Conservation (phyloP, 1,140 invertebrate species). For the Ceratitis capitata region DNA sequence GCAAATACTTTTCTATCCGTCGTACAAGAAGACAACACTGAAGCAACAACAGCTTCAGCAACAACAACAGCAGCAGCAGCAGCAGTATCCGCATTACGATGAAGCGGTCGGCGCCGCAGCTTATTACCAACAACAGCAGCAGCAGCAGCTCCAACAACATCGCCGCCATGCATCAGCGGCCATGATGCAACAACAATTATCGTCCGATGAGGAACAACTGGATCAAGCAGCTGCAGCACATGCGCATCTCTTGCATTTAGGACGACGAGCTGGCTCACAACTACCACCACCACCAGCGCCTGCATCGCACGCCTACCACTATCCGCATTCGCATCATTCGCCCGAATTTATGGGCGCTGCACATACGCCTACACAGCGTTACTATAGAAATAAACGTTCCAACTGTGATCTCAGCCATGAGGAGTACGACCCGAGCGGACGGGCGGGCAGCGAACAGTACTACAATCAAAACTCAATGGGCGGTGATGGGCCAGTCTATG, state of each 20-base stretch:
- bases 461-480: constrained; percentile 72
- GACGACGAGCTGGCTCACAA: constrained; percentile 52
- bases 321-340: constrained; percentile 51
- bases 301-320: constrained; percentile 16
- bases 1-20: constrained; percentile 58
- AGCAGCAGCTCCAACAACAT: constrained; percentile 49
- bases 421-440: constrained; percentile 49
- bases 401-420: constrained; percentile 64
- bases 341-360: constrained; percentile 54
- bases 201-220: constrained; percentile 59
- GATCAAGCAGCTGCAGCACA: constrained; percentile 48
- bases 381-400: constrained; percentile 65
- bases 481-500: constrained; percentile 78
- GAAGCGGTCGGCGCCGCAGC: constrained; percentile 58
- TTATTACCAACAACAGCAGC: constrained; percentile 53
- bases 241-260: constrained; percentile 55
- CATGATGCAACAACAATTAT: constrained; percentile 52
- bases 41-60: constrained; percentile 60
- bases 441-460: constrained; percentile 62
- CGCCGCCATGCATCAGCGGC: constrained; percentile 44
- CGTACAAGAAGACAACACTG: constrained; percentile 66
- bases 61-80: constrained; percentile 60
- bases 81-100: constrained; percentile 57
- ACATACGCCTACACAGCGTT: constrained; percentile 51
- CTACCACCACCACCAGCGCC: constrained; percentile 54